Evolutionary conservation across 2,888 invertebrate species (phyloP), one percentile per base, ranked within the genome.

Genomic region (Amiota minor): DNA sequence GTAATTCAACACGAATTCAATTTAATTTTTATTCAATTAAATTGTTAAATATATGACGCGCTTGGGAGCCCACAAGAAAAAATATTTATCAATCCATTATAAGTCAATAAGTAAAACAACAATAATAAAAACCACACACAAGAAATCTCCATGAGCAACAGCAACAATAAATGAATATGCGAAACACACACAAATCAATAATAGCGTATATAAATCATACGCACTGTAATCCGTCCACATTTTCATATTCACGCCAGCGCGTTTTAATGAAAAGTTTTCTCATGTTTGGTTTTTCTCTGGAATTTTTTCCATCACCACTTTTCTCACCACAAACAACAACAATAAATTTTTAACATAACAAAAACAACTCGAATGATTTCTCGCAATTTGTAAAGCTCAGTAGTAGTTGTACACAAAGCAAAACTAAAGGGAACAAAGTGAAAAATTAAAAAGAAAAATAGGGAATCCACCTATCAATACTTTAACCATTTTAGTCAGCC

Each of bases 401-500:
- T 14, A 62, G n/a, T 35, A 10, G 11, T n/a, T n/a, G n/a, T n/a
- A n/a, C 18, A 16, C 18, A 35, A 62, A 62, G 9, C 18, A 65
- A 65, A 65, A 65, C 47, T 47, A 68, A 20, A 20, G 59, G 10
- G 59, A 59, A 20, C 12, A 18, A 59, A 9, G 59, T 20, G 23
- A 18, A 47, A 67, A 67, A 50, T 20, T 8, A 49, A 67, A 61
- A 18, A 46, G 1, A 50, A 67, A 16, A 14, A 11, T 20, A 9
- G 46, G 49, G 11, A 23, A 62, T 35, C 45, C 62, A 8, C 35
- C 56, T 70, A 20, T 68, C 72, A 78, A 80, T 81, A 75, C 77
- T 79, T 80, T 71, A 76, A 77, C 80, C 76, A 78, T 84, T 84
- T 83, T 84, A 73, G 9, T 47, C 12, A 62, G 46, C 16, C 56